phyloP scores from a whole-genome alignment of 1,140 invertebrate genomes.

The Drosophila mauritiana region DNA sequence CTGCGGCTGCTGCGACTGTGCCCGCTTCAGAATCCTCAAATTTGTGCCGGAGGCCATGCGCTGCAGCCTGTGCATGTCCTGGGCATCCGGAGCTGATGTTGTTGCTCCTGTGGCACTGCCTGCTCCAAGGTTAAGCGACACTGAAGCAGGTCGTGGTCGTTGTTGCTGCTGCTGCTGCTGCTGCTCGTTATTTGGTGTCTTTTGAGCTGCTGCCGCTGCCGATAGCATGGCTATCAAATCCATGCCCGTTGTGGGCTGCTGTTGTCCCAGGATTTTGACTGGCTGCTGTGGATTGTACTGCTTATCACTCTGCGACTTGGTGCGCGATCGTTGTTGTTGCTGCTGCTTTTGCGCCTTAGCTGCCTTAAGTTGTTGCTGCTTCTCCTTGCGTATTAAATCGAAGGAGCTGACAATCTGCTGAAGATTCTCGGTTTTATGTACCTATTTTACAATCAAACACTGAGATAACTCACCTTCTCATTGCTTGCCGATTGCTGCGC shows the following conservation, averaged over 20 bases:
- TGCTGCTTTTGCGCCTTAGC: conserved; percentile 68
- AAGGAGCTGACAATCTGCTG: conserved; percentile 80
- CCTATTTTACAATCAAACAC: not conserved
- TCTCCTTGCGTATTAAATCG: conserved; percentile 82
- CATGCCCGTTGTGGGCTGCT: conserved; percentile 62
- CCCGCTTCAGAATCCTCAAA: conserved; percentile 65
- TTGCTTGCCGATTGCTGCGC: conserved; percentile 67
- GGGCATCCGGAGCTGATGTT: conserved; percentile 22
- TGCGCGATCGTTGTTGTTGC: conserved; percentile 53
- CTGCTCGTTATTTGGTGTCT: conserved; percentile 50
- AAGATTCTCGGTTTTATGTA: not conserved
- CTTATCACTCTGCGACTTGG: conserved; percentile 69
- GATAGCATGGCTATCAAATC: conserved; percentile 72
- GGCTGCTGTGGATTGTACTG: conserved; percentile 53
- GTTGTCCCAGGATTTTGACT: conserved; percentile 33
- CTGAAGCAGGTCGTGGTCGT: conserved; percentile 77
- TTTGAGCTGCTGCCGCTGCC: conserved; percentile 70
- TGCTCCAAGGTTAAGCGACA: conserved; percentile 61
- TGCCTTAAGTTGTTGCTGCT: conserved; percentile 73
- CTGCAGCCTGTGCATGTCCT: conserved; percentile 56
- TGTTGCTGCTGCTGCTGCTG: conserved; percentile 36
- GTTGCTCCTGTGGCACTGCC: conserved; percentile 26
- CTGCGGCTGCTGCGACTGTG: conserved; percentile 64
- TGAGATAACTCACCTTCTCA: conserved; percentile 58
- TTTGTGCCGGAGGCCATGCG: conserved; percentile 81